phyloP scores from a whole-genome alignment of 2,888 invertebrate genomes.

The Himalopsyche anomala region DNA sequence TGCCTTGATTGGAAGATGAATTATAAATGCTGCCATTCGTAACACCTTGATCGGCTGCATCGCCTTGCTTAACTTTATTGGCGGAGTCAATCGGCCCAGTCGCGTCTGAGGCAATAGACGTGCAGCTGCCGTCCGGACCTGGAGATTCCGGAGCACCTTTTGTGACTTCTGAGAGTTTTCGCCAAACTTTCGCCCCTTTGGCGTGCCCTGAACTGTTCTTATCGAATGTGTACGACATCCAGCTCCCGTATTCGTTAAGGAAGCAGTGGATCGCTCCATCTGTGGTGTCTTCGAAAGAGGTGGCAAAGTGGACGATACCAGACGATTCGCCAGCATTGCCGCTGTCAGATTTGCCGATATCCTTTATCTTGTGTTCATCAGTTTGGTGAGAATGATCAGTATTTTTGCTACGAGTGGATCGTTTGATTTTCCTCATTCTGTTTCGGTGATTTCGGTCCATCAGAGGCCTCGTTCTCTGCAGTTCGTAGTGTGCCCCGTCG shows the following conservation, averaged over 20 bases:
- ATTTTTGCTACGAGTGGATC: conserved; percentile 76
- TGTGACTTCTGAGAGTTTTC: conserved; percentile 69
- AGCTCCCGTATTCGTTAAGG: conserved; percentile 90
- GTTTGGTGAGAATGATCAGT: conserved; percentile 72
- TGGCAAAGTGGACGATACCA: conserved; percentile 80
- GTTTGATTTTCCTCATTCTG: conserved; percentile 77
- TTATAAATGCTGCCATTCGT: conserved; percentile 63
- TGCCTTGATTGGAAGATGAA: conserved; percentile 74
- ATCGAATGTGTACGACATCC: conserved; percentile 92
- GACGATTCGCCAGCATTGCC: conserved; percentile 69
- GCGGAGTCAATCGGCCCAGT: conserved; percentile 58
- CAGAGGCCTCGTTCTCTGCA: conserved; percentile 72
- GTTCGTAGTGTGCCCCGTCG: conserved; percentile 69
- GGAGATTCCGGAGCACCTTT: conserved; percentile 73
- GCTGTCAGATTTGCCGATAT: conserved; percentile 69
- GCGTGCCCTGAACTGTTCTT: conserved; percentile 81
- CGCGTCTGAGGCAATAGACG: conserved; percentile 74
- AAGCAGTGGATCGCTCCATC: conserved; percentile 92
- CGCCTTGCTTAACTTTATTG: conserved; percentile 66
- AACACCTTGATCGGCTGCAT: conserved; percentile 74
- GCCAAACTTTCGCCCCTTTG: conserved; percentile 69
- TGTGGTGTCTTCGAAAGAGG: conserved; percentile 87
- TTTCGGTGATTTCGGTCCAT: conserved; percentile 76
- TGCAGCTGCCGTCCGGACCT: conserved; percentile 74
- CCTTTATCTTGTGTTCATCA: conserved; percentile 70